These are phyloP conservation scores for Neosilurus hyrtlii DNA, from an alignment of 2,797 vertebrate genomes.

Conservation along the genomic window DNA sequence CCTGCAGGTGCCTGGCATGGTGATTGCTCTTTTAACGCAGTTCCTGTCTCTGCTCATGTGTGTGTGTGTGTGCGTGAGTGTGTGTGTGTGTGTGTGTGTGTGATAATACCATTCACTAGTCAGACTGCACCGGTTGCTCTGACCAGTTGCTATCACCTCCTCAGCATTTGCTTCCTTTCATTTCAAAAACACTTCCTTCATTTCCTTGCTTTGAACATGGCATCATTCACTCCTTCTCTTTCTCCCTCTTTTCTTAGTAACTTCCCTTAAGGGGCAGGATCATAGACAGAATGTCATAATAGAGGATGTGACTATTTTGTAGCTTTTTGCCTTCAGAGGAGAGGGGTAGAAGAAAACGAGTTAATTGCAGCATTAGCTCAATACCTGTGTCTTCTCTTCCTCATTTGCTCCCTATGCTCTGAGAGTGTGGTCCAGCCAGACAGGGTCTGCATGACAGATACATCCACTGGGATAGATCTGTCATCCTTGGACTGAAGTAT, in stretches of 20 bases:
- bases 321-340: slow-evolving; percentile 57
- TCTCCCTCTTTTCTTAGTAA: slow-evolving; percentile 1
- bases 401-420: slow-evolving; percentile 58
- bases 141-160: slow-evolving; percentile 36
- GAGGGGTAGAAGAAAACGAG: slow-evolving; percentile 56
- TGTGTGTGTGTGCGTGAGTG: slow-evolving; percentile 45
- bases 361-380: slow-evolving; percentile 68
- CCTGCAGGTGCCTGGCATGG: slow-evolving; percentile 81
- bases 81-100: slow-evolving; percentile 29
- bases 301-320: slow-evolving; percentile 19
- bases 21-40: slow-evolving; percentile 81
- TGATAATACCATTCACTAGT: slow-evolving; percentile 68
- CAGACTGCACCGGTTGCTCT: slow-evolving; percentile 81
- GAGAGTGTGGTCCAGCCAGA: slow-evolving; percentile 31
- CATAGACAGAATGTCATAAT: slow-evolving; percentile 30
- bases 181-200: slow-evolving; percentile 66
- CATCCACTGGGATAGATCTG: slow-evolving; percentile 17
- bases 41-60: slow-evolving; percentile 82
- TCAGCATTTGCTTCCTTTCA: slow-evolving; percentile 41
- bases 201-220: slow-evolving; percentile 57
- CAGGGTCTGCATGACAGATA: slow-evolving; percentile 20
- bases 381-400: slow-evolving; percentile 61
- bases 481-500: neutral
- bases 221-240: slow-evolving; percentile 49
- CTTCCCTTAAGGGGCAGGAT: slow-evolving; percentile 39